Evolutionary conservation across 2,113 vertebrate genomes (phyloP).

Genomic region (Diphyllodes magnificus): DNA sequence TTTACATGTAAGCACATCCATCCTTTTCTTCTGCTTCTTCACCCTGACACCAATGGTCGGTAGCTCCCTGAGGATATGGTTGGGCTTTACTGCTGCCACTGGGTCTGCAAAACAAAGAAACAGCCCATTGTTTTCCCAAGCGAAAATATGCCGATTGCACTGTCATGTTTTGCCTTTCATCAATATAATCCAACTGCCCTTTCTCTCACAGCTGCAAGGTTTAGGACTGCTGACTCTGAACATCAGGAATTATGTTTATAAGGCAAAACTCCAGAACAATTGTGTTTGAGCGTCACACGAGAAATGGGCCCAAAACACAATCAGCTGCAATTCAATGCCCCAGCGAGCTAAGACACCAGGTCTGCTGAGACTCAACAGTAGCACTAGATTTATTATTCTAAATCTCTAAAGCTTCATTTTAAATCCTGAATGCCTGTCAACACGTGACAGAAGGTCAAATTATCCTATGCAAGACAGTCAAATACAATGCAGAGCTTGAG

Average conservation of each 20-base stretch:
- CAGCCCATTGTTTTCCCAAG: background rate
- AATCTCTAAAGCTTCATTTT: background rate
- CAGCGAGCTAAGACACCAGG: background rate
- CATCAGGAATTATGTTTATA: background rate
- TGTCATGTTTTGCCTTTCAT: constrained; percentile 26
- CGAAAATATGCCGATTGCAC: background rate
- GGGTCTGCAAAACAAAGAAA: constrained; percentile 50
- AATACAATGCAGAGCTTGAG: background rate
- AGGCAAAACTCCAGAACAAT: constrained; percentile 15
- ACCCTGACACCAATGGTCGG: background rate
- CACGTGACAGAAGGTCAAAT: background rate
- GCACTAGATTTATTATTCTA: background rate
- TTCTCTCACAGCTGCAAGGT: background rate
- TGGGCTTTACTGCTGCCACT: background rate
- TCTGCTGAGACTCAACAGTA: background rate
- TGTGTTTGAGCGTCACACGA: background rate
- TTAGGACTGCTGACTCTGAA: background rate
- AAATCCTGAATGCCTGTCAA: background rate
- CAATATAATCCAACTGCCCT: background rate
- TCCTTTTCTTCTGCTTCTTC: constrained; percentile 4
- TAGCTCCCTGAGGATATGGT: background rate
- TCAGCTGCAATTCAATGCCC: background rate
- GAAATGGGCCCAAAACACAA: background rate
- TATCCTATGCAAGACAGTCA: background rate
- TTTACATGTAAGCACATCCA: background rate